phyloP scores from a whole-genome alignment of 2,113 vertebrate genomes.

The Tragelaphus imberbis region DNA sequence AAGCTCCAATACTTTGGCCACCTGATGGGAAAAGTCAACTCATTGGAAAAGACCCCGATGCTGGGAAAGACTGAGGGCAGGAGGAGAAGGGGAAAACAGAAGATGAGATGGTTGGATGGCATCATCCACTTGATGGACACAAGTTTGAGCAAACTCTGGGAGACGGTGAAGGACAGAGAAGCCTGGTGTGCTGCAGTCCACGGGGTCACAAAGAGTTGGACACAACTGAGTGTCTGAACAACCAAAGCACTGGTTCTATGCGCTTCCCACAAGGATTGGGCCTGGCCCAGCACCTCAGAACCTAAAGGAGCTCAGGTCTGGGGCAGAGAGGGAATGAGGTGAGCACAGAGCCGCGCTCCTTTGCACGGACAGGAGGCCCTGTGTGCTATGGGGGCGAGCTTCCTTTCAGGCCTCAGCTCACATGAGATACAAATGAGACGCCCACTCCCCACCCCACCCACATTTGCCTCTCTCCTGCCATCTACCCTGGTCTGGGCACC shows the following conservation, averaged over 20 bases:
- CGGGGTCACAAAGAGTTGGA: neutral
- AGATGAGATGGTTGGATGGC: neutral
- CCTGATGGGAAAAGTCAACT: neutral
- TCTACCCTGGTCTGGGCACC: fast-evolving
- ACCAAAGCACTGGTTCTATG: neutral
- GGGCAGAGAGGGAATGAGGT: neutral
- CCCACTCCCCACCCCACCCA: neutral
- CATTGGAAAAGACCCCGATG: neutral
- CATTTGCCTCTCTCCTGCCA: neutral
- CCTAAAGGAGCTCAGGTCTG: neutral
- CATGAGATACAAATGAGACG: fast-evolving
- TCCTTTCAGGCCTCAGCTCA: neutral
- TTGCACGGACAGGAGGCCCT: fast-evolving
- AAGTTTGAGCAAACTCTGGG: neutral
- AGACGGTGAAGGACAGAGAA: neutral
- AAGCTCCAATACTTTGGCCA: neutral
- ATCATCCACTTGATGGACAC: neutral
- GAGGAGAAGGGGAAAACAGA: neutral
- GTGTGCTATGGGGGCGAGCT: neutral
- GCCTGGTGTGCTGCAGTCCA: neutral
- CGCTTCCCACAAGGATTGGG: fast-evolving
- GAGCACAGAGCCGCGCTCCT: neutral
- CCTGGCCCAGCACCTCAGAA: neutral
- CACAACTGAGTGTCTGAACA: neutral
- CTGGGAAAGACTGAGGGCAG: neutral